Evolutionary conservation across 2,797 vertebrate species (phyloP), one percentile per base, ranked within the genome.

Genomic region (Pantherophis alleghaniensis): DNA sequence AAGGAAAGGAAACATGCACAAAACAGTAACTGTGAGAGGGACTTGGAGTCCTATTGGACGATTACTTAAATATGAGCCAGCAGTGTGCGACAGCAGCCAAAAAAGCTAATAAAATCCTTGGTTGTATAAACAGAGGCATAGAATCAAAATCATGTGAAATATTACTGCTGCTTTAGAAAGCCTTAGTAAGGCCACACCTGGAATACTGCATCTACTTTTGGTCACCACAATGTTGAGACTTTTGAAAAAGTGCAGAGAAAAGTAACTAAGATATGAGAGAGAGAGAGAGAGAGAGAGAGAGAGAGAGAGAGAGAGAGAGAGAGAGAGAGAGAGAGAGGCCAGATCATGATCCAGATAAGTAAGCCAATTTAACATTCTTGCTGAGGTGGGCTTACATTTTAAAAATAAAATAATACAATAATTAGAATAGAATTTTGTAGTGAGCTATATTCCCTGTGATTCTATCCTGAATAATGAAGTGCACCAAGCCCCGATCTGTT

Each of bases 1-100:
- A n/a, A 57, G 18, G n/a, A 79, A 42, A 18, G 2, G 87, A 28
- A 83, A 59, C 10, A 94, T 94, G 92, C 94, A 93, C 92, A 83
- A 79, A 69, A 69, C 2, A 69, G n/a, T 69, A 69, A 69, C 6
- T 7, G 28, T 69, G 14, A 69, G 5, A 32, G n/a, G n/a, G 14
- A 66, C 63, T 16, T n/a, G 12, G 61, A 28, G 12, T 66, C 12
- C 1, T 66, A 66, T 5, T 66, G 28, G 63, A 69, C 2, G 0
- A 69, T 69, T 32, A 69, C 14, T 69, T 66, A 66, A 66, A 66
- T 66, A n/a, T 66, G 63, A 66, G 63, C 63, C 28, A 66, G 5
- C 63, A 66, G 13, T n/a, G 28, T 66, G 28, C 5, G 12, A 5
- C 12, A 66, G 12, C 63, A 14, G 28, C 28, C 63, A 66, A 16